Conservation (phyloP, 2,113 vertebrate genomes). For the Equus quagga region DNA sequence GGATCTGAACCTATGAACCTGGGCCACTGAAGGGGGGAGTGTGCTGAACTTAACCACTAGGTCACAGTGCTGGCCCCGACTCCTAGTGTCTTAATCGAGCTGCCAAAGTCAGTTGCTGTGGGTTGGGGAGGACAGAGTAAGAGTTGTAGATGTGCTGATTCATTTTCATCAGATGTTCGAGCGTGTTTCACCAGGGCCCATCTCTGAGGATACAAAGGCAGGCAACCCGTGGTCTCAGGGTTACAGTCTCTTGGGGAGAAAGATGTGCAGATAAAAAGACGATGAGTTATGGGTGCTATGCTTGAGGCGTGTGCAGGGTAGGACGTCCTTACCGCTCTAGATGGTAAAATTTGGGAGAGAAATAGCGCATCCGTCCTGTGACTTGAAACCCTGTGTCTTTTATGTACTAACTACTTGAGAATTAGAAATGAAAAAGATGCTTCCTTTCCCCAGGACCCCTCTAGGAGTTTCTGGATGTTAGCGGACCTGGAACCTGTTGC, state of each 20-base stretch:
- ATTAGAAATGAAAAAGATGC: background rate
- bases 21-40: too few relatives aligned
- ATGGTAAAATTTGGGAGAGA: background rate
- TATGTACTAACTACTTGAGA: background rate
- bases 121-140: background rate
- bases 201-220: background rate
- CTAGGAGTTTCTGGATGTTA: background rate
- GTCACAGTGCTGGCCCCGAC: too few relatives aligned
- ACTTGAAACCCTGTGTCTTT: background rate
- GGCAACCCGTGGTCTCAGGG: background rate
- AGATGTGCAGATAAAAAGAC: background rate
- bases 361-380: background rate
- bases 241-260: background rate
- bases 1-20: too few relatives aligned
- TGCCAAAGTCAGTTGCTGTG: background rate
- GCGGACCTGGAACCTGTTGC: background rate
- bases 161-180: background rate
- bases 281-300: background rate
- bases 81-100: background rate
- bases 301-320: rapidly evolving
- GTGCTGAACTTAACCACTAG: too few relatives aligned
- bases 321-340: background rate
- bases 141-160: background rate
- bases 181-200: background rate
- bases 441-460: background rate